A percentile compares a stretch with the other conserved stretches of the same genome.
These are phyloP conservation scores for Brachyopa scutellaris DNA, from an alignment of 2,888 invertebrate genomes.

Conservation along the genomic window DNA sequence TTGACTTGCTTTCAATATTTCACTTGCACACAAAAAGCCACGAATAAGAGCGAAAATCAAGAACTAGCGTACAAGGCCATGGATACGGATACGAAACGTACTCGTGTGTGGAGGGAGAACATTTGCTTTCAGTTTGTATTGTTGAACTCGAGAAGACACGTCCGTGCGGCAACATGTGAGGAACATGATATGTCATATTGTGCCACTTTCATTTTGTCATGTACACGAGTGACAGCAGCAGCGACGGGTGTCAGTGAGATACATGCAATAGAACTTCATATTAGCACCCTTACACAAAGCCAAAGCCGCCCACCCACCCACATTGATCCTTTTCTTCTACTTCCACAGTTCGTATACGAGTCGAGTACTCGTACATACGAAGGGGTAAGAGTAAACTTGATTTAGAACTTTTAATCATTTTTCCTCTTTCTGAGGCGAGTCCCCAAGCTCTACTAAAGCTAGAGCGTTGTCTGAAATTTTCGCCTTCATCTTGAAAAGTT, in stretches of 20 bases:
- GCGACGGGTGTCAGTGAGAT: constrained; percentile 52
- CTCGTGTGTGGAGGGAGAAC: constrained; percentile 29
- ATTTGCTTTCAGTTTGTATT: constrained; percentile 46
- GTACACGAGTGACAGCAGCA: constrained; percentile 59
- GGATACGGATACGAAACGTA: constrained; percentile 10
- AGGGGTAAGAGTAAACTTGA: constrained; percentile 53
- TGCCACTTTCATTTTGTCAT: constrained; percentile 71
- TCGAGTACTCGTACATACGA: no score
- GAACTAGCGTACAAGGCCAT: constrained; percentile 55
- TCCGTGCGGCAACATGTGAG: constrained; percentile 67
- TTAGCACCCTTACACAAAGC: constrained; percentile 17
- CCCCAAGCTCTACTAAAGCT: constrained; percentile 38
- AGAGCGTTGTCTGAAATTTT: constrained; percentile 38
- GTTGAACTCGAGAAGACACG: constrained; percentile 61
- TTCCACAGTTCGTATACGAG: not conserved
- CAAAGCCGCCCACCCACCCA: not conserved
- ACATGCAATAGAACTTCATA: constrained; percentile 65
- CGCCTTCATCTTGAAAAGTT: constrained; percentile 48
- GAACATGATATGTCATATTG: constrained; percentile 70
- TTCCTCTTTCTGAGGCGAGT: constrained; percentile 27
- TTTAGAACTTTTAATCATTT: constrained; percentile 67
- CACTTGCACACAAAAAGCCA: constrained; percentile 52
- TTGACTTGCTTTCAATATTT: constrained; percentile 63
- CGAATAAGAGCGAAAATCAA: constrained; percentile 62
- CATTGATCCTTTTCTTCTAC: not conserved